These are phyloP conservation scores for Lordiphosa andalusiaca DNA, from an alignment of 2,888 invertebrate genomes.

Conservation along the genomic window DNA sequence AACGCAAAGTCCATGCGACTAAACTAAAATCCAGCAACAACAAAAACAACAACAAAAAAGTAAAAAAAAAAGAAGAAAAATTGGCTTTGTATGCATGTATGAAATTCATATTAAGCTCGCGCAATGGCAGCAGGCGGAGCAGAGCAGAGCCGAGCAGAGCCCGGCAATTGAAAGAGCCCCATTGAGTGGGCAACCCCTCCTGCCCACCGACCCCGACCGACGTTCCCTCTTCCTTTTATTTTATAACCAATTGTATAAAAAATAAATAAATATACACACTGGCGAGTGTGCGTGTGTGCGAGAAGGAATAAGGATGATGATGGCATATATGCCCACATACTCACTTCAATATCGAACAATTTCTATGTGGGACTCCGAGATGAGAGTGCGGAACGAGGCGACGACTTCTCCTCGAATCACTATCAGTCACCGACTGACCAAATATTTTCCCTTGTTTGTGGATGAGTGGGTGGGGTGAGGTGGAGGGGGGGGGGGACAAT, in stretches of 20 bases:
- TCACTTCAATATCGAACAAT: slow-evolving; percentile 4
- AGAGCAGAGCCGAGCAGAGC: slow-evolving; percentile 18
- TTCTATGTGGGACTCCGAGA: slow-evolving; percentile 11
- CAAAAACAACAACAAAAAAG: too few species aligned
- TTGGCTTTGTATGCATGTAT: slow-evolving; percentile 67
- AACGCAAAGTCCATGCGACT: slow-evolving; percentile 59
- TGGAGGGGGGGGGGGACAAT: slow-evolving; percentile 4
- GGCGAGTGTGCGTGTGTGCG: slow-evolving; percentile 13
- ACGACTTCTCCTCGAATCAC: slow-evolving; percentile 20
- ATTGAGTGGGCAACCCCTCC: slow-evolving; percentile 61
- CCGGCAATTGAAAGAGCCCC: slow-evolving; percentile 67
- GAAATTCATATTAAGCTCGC: slow-evolving; percentile 67
- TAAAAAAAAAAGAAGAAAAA: slow-evolving; percentile 45
- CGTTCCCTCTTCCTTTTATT: slow-evolving; percentile 40
- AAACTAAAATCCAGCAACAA: slow-evolving; percentile 51
- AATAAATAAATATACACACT: slow-evolving; percentile 19
- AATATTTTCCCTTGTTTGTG: slow-evolving; percentile 31
- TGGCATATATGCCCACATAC: slow-evolving; percentile 8
- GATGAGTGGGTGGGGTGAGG: slow-evolving; percentile 11
- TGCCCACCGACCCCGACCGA: slow-evolving; percentile 7
- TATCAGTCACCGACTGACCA: slow-evolving; percentile 56
- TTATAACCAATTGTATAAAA: slow-evolving; percentile 24
- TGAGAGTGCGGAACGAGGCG: slow-evolving; percentile 1
- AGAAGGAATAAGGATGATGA: slow-evolving; percentile 14
- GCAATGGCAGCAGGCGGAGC: slow-evolving; percentile 27